Conservation (phyloP, 1,140 invertebrate species). For the Agraylea sexmaculata region DNA sequence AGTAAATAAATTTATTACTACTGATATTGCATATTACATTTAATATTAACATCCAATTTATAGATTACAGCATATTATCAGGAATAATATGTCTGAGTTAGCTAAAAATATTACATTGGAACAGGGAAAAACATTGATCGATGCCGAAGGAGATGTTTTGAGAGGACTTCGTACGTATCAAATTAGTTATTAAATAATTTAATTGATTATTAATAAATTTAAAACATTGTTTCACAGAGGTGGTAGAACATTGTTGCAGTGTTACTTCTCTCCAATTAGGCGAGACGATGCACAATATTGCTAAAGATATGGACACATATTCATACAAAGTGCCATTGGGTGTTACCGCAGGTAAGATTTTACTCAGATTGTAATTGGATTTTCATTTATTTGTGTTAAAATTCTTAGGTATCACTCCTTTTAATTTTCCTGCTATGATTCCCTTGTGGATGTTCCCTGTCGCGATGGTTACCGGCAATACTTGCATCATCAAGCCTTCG, state of each 20-base stretch:
- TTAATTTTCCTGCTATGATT: slow-evolving; percentile 99
- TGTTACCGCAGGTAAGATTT: slow-evolving; percentile 59
- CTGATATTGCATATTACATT: too few relatives aligned
- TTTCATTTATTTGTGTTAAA: slow-evolving; percentile 8
- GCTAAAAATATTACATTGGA: slow-evolving; percentile 89
- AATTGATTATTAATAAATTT: slow-evolving; percentile 16
- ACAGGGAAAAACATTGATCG: slow-evolving; percentile 94
- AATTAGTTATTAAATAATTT: too few relatives aligned
- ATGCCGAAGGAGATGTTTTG: slow-evolving; percentile 97
- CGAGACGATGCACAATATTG: slow-evolving; percentile 81
- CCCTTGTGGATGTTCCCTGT: slow-evolving; percentile 98
- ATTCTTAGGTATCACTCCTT: slow-evolving; percentile 70
- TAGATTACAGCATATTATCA: slow-evolving; percentile 46
- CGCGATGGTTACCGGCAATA: slow-evolving; percentile 81
- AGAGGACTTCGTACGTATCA: slow-evolving; percentile 83
- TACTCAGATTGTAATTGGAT: too few relatives aligned
- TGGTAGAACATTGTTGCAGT: slow-evolving; percentile 92
- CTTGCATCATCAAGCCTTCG: slow-evolving; percentile 76
- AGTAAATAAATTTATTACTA: slow-evolving; percentile 36
- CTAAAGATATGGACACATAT: slow-evolving; percentile 87
- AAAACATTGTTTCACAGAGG: slow-evolving; percentile 50
- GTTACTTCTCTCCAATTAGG: slow-evolving; percentile 86
- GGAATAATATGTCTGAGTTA: slow-evolving; percentile 67
- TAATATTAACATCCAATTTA: slow-evolving; percentile 12
- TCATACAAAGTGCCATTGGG: slow-evolving; percentile 85